A percentile compares a stretch with the other conserved stretches of the same genome.
Conservation (phyloP, 1,140 invertebrate species). For the Bombus pascuorum region DNA sequence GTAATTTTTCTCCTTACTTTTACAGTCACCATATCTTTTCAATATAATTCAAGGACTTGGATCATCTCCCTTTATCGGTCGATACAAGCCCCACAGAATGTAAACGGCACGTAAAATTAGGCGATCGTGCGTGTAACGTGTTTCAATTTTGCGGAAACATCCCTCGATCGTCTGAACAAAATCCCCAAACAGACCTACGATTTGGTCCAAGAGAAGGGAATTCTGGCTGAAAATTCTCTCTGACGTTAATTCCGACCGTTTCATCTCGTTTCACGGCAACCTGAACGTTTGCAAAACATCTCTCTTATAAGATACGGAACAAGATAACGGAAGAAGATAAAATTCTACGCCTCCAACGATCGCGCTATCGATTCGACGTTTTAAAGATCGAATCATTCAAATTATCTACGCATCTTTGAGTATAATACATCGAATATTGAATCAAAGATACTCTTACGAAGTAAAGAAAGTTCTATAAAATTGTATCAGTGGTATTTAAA, state of each 20-base stretch:
- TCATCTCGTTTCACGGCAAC: slow-evolving; percentile 3
- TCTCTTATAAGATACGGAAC: background rate
- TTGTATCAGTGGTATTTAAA: too few relatives aligned
- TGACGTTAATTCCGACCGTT: slow-evolving; percentile 22
- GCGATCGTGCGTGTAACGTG: slow-evolving; percentile 22
- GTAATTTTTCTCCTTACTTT: background rate
- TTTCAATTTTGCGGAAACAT: slow-evolving; percentile 31
- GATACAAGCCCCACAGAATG: background rate
- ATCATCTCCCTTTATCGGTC: background rate
- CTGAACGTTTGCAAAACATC: slow-evolving; percentile 32
- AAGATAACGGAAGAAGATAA: background rate
- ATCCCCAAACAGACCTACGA: slow-evolving; percentile 29
- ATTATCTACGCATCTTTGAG: background rate
- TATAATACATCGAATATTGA: background rate
- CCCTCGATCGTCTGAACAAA: slow-evolving; percentile 1
- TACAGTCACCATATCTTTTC: background rate
- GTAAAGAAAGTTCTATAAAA: background rate
- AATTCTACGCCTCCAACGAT: background rate
- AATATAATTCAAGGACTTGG: background rate
- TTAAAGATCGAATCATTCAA: background rate
- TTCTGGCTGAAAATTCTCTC: slow-evolving; percentile 24
- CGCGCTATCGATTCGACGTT: background rate
- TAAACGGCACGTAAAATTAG: slow-evolving; percentile 30
- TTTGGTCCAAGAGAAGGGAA: background rate
- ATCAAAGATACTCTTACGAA: too few relatives aligned